Evolutionary conservation across 1,140 invertebrate genomes (phyloP).

Genomic region (Platorchestia sp.): DNA sequence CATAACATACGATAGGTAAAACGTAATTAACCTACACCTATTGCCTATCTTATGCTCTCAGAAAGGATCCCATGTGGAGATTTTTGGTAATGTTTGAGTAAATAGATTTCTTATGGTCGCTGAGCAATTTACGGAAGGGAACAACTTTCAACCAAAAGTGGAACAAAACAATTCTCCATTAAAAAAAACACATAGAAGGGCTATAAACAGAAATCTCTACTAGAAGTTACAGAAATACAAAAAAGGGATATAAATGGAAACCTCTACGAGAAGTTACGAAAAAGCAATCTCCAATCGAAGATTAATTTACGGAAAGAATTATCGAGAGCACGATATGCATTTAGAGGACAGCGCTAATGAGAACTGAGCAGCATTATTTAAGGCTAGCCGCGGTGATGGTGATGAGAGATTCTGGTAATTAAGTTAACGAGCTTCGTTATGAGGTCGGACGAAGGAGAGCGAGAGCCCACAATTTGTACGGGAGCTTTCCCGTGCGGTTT

Average conservation of each 20-base stretch:
- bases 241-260: not conserved
- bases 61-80: no score
- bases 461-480: not conserved
- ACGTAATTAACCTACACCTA: no score
- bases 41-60: no score
- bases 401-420: conserved; percentile 7
- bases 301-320: not conserved
- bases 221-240: not conserved
- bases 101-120: no score
- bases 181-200: no score
- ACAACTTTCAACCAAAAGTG: not conserved
- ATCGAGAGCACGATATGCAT: not conserved
- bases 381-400: not conserved
- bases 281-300: not conserved
- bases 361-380: not conserved
- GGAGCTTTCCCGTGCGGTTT: not conserved
- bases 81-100: no score
- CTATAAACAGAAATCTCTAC: no score
- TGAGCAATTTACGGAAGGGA: not conserved
- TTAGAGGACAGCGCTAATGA: not conserved
- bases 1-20: no score
- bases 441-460: not conserved
- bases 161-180: not conserved
- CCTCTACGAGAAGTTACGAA: not conserved
- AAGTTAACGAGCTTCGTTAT: conserved; percentile 32